Percentiles rank a stretch among this genome's conserved stretches.
Conservation (phyloP, 30 jellyfish, hydroid and myxozoan genomes). For the Clytia hemisphaerica region DNA sequence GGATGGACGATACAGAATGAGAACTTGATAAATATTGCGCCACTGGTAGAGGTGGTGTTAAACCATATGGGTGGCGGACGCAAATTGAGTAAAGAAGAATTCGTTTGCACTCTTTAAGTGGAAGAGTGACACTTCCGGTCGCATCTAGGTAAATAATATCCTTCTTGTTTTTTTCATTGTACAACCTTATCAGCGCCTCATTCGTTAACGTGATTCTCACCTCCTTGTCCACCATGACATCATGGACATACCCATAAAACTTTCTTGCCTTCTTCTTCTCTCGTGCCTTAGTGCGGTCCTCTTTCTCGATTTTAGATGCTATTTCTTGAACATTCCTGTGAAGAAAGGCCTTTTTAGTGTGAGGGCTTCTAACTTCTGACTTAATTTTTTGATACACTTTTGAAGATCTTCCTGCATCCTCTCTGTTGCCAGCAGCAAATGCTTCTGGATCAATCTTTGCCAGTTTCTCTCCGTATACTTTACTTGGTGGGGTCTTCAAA, state of each 20-base stretch:
- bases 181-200: slow-evolving; percentile 12
- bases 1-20: slow-evolving; percentile 11
- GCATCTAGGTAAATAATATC: slow-evolving; percentile 13
- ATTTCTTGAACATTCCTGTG: neutral
- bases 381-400: slow-evolving; percentile 2
- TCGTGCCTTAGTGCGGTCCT: too few relatives aligned
- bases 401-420: slow-evolving; percentile 24
- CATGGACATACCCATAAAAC: slow-evolving; percentile 13
- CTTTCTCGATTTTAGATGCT: neutral
- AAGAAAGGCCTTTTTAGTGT: too few relatives aligned
- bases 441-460: neutral
- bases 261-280: neutral
- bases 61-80: slow-evolving; percentile 20
- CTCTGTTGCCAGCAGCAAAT: slow-evolving; percentile 28
- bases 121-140: slow-evolving; percentile 4
- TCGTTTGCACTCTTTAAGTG: neutral
- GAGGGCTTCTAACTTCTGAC: slow-evolving; percentile 4
- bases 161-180: neutral
- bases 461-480: slow-evolving; percentile 7
- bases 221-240: neutral
- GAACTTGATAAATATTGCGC: slow-evolving; percentile 15
- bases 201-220: neutral
- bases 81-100: slow-evolving; percentile 17
- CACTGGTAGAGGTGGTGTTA: slow-evolving; percentile 10
- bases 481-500: neutral